Evolutionary conservation across 2,797 vertebrate species (phyloP).

Genomic region (Melanogrammus aeglefinus): DNA sequence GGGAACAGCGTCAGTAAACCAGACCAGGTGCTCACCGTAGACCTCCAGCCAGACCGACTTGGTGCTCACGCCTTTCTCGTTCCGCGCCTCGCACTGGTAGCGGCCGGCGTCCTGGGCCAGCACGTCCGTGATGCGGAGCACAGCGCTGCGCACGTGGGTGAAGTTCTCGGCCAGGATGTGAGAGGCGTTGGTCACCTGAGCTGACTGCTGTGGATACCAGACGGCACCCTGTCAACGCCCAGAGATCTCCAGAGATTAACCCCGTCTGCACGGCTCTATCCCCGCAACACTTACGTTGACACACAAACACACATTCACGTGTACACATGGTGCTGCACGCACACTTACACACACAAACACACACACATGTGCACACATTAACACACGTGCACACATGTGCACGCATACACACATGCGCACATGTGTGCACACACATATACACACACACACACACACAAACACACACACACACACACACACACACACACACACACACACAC

Average conservation of each 20-base stretch:
- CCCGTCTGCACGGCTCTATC: slow-evolving; percentile 62
- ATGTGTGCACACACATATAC: background rate
- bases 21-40: slow-evolving; percentile 77
- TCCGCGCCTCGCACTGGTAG: slow-evolving; percentile 86
- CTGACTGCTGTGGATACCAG: slow-evolving; percentile 78
- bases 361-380: background rate
- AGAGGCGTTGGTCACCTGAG: slow-evolving; percentile 68
- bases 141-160: slow-evolving; percentile 65
- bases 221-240: slow-evolving; percentile 77
- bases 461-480: too few relatives aligned
- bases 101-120: slow-evolving; percentile 79
- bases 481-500: background rate
- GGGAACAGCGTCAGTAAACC: background rate
- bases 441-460: too few relatives aligned
- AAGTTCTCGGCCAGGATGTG: slow-evolving; percentile 71
- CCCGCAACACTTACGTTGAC: slow-evolving; percentile 22
- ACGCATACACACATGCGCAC: too few relatives aligned
- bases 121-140: slow-evolving; percentile 76
- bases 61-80: slow-evolving; percentile 79
- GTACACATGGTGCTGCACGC: background rate
- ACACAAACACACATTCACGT: slow-evolving; percentile 26
- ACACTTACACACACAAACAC: background rate
- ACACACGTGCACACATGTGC: too few relatives aligned
- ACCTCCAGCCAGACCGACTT: slow-evolving; percentile 87
- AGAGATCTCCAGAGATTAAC: slow-evolving; percentile 77